These are phyloP conservation scores for Oscheius sp. DNA, from an alignment of 1,140 invertebrate genomes.

Conservation along the genomic window DNA sequence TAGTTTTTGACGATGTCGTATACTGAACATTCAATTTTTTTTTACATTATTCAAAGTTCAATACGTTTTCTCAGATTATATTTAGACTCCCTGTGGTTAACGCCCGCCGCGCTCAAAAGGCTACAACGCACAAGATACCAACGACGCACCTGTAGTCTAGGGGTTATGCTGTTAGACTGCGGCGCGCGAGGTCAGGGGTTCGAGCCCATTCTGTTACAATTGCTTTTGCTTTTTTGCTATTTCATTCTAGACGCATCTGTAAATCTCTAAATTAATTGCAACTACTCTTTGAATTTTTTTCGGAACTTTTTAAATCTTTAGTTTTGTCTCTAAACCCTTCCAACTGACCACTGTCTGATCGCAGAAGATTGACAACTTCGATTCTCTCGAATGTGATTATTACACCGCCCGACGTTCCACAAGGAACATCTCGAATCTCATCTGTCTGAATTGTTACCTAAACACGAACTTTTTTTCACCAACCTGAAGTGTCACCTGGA, in stretches of 20 bases:
- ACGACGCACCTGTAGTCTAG: no score
- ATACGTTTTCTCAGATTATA: background rate
- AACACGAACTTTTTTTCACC: background rate
- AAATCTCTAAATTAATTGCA: no score
- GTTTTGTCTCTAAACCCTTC: background rate
- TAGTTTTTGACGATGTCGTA: slow-evolving; percentile 83
- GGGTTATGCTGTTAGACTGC: no score
- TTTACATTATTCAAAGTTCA: background rate
- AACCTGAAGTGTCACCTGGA: slow-evolving; percentile 67
- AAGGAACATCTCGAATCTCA: slow-evolving; percentile 88
- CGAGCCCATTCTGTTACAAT: no score
- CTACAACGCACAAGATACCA: no score
- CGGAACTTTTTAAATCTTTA: background rate
- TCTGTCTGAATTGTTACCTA: slow-evolving; percentile 80
- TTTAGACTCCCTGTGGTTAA: no score
- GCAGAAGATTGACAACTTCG: slow-evolving; percentile 83
- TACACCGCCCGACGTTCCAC: slow-evolving; percentile 84
- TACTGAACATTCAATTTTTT: slow-evolving; percentile 66
- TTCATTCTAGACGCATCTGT: no score
- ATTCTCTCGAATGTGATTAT: slow-evolving; percentile 90
- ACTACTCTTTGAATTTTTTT: no score
- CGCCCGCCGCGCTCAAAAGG: no score
- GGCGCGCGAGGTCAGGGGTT: no score
- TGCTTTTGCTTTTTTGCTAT: no score
- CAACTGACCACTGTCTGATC: slow-evolving; percentile 69